Conservation (phyloP, 2,888 invertebrate species). For the Trissolcus brochymenae region DNA sequence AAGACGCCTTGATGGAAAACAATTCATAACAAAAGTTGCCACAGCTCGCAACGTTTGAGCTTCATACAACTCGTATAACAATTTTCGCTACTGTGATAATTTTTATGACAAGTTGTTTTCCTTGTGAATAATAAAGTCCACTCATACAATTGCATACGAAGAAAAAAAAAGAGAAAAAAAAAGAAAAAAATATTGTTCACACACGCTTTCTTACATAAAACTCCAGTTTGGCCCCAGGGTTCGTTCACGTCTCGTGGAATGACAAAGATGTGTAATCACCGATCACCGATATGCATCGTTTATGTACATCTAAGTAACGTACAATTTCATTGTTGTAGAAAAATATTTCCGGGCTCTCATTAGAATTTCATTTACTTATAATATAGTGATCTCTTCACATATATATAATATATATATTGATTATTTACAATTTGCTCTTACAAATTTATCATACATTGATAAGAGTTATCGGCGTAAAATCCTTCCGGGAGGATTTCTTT, state of each 20-base stretch:
- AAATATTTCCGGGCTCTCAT: no score
- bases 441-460: constrained; percentile 5
- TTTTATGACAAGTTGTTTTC: no score
- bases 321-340: neutral
- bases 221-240: constrained; percentile 12
- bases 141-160: constrained; percentile 30
- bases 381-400: constrained; percentile 3
- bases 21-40: no score
- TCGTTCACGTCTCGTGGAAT: constrained; percentile 22
- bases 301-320: constrained; percentile 7
- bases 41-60: no score
- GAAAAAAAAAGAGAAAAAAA: neutral
- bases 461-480: no score
- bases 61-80: no score
- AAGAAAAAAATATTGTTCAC: constrained; percentile 10
- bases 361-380: neutral
- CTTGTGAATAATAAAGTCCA: constrained; percentile 15
- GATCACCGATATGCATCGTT: constrained; percentile 9
- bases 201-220: constrained; percentile 29
- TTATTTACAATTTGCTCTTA: constrained; percentile 21
- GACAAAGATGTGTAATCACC: constrained; percentile 9
- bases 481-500: no score
- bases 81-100: no score
- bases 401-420: constrained; percentile 1
- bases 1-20: constrained; percentile 9